Conservation (phyloP, 2,113 vertebrate species). For the Sardina pilchardus region DNA sequence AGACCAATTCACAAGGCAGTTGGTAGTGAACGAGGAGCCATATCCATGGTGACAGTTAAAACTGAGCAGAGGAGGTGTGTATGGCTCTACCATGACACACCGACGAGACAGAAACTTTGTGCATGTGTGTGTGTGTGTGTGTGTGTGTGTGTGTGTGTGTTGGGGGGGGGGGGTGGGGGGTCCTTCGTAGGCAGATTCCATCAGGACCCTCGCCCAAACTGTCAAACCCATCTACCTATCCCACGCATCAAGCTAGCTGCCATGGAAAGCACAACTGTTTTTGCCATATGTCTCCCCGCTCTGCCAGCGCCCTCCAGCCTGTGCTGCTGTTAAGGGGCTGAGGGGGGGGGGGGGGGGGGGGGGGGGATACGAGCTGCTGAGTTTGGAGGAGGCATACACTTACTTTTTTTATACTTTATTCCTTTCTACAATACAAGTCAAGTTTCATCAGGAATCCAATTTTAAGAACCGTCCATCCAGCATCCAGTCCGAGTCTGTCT, state of each 20-base stretch:
- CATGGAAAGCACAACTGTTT: constrained; percentile 88
- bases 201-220: constrained; percentile 69
- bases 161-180: too few species aligned
- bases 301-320: constrained; percentile 88
- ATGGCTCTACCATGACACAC: constrained; percentile 40
- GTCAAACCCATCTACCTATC: constrained; percentile 74
- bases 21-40: background rate
- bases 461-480: too few species aligned
- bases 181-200: constrained; percentile 64
- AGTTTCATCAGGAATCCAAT: too few species aligned
- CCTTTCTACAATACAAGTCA: too few species aligned
- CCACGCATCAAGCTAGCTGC: constrained; percentile 73
- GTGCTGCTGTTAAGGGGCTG: constrained; percentile 89
- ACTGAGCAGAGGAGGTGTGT: background rate
- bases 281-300: constrained; percentile 86
- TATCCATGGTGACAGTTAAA: background rate
- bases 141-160: too few species aligned
- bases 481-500: too few species aligned
- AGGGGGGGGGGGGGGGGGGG: constrained; percentile 83
- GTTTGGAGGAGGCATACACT: background rate
- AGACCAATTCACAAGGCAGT: background rate
- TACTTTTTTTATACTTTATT: background rate
- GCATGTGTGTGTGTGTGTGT: too few species aligned
- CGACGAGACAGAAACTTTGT: too few species aligned
- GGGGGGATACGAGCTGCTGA: background rate